These are phyloP conservation scores for Acromyrmex heyeri DNA, from an alignment of 1,140 invertebrate genomes.

Conservation along the genomic window DNA sequence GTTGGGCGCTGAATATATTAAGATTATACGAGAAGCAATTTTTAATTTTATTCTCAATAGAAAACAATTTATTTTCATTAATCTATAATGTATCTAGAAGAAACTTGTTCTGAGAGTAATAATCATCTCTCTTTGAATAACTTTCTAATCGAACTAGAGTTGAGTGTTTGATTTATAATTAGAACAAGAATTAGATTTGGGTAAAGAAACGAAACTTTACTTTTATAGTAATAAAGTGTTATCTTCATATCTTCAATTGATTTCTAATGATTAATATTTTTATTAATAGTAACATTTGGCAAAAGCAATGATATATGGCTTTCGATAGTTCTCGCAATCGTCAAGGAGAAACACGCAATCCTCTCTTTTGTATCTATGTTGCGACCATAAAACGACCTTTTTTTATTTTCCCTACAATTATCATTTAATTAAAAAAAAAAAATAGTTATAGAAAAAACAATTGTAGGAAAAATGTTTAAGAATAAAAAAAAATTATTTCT, in stretches of 20 bases:
- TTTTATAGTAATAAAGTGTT: neutral
- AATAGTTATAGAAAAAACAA: neutral
- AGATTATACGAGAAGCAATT: neutral
- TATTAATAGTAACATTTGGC: neutral
- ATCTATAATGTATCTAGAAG: neutral
- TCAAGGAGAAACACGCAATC: neutral
- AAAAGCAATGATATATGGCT: neutral
- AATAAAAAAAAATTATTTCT: neutral
- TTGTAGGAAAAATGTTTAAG: too few relatives aligned
- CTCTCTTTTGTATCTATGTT: neutral
- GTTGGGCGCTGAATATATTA: neutral
- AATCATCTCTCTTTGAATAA: neutral
- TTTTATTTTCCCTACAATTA: neutral
- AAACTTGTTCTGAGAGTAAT: neutral
- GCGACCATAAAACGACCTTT: too few relatives aligned
- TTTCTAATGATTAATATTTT: neutral
- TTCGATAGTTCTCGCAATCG: neutral
- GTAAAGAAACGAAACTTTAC: neutral
- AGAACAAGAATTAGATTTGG: slow-evolving; percentile 1
- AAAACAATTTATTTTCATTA: slow-evolving; percentile 8
- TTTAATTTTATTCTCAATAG: slow-evolving; percentile 8
- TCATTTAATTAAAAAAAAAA: neutral
- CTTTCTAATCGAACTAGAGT: neutral
- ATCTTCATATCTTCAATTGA: neutral
- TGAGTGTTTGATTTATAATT: neutral